These are phyloP conservation scores for Pelobates cultripes DNA, from an alignment of 2,797 vertebrate genomes.

Conservation along the genomic window DNA sequence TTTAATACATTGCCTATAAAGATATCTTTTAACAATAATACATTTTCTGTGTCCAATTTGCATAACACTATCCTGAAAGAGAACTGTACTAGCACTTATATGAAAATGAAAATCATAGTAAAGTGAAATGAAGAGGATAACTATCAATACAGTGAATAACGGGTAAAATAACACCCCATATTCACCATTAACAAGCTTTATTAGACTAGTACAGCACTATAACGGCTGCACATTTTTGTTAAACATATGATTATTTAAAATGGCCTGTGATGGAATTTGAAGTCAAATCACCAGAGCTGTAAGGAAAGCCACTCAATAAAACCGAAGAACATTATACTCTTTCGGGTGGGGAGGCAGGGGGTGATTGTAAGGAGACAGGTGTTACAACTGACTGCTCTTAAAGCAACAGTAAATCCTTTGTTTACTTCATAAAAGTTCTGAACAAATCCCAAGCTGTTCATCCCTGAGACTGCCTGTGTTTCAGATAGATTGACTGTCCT, in stretches of 20 bases:
- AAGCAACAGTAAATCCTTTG: too few relatives aligned
- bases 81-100: slow-evolving; percentile 30
- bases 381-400: too few relatives aligned
- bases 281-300: background rate
- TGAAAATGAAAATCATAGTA: slow-evolving; percentile 26
- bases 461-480: too few relatives aligned
- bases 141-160: slow-evolving; percentile 3
- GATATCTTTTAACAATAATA: slow-evolving; percentile 32
- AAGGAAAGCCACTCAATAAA: background rate
- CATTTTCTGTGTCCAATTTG: slow-evolving; percentile 38
- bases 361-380: too few relatives aligned
- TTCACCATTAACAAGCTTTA: slow-evolving; percentile 30
- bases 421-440: too few relatives aligned
- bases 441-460: too few relatives aligned
- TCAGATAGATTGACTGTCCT: too few relatives aligned
- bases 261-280: background rate
- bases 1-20: slow-evolving; percentile 15
- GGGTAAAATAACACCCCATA: slow-evolving; percentile 17
- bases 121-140: slow-evolving; percentile 34
- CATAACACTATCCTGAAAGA: slow-evolving; percentile 40
- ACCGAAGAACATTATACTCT: too few relatives aligned
- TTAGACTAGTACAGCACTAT: slow-evolving; percentile 16
- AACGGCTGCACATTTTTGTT: slow-evolving; percentile 19
- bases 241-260: slow-evolving; percentile 2
- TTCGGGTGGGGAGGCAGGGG: too few relatives aligned